Conservation (phyloP, 2,888 invertebrate genomes). For the Stenotaenia linearis region DNA sequence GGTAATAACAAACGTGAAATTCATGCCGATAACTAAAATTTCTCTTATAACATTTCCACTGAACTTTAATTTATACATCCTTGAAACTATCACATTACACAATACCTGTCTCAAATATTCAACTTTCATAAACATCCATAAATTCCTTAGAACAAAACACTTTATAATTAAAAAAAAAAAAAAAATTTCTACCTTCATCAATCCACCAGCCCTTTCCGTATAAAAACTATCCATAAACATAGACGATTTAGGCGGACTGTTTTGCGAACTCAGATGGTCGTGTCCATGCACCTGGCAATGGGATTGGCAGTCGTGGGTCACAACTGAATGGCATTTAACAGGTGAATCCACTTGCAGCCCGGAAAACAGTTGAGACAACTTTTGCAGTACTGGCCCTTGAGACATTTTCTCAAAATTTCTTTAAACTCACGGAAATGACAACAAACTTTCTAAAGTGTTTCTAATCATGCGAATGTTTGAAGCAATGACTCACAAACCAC, state of each 20-base stretch:
- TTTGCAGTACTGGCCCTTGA: not conserved
- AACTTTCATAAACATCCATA: too few species aligned
- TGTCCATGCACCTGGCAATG: constrained; percentile 10
- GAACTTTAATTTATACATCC: too few species aligned
- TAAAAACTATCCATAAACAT: not conserved
- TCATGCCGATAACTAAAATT: too few species aligned
- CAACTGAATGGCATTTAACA: not conserved
- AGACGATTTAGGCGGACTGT: not conserved
- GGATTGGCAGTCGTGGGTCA: constrained; percentile 1
- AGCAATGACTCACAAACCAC: not conserved
- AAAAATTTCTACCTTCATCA: not conserved
- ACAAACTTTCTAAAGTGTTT: not conserved
- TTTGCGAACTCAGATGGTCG: not conserved
- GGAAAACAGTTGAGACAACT: not conserved
- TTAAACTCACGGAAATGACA: not conserved
- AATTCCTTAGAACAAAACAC: too few species aligned
- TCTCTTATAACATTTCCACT: too few species aligned
- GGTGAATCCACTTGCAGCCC: not conserved
- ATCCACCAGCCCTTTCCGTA: not conserved
- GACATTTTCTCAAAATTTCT: not conserved
- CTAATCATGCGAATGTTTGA: not conserved
- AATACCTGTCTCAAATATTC: too few species aligned
- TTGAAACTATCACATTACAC: too few species aligned
- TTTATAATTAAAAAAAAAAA: too few species aligned
- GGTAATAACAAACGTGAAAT: too few species aligned